A percentile compares a stretch with the other conserved stretches of the same genome.
phyloP scores from a whole-genome alignment of 2,888 invertebrate species.

The Julus scandinavius region DNA sequence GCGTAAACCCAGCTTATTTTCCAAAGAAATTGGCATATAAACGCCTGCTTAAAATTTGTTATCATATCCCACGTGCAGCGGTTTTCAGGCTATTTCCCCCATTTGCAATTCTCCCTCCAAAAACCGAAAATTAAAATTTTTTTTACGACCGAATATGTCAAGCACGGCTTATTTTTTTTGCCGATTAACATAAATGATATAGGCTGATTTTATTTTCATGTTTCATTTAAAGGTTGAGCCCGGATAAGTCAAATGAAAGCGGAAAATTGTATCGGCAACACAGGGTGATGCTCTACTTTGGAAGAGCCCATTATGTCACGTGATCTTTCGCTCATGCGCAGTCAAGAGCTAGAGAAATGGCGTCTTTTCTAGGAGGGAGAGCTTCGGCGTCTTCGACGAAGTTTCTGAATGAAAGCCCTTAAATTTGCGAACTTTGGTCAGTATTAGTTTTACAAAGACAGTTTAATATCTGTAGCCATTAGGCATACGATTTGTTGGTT shows the following conservation, averaged over 20 bases:
- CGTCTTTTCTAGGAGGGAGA: constrained; percentile 50
- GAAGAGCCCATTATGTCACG: constrained; percentile 33
- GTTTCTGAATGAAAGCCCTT: constrained; percentile 52
- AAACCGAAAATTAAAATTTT: not conserved
- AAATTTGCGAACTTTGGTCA: constrained; percentile 23
- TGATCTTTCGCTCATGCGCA: not conserved
- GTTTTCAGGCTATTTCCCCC: not conserved
- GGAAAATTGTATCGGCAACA: not conserved
- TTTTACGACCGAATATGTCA: not conserved
- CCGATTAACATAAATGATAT: not conserved
- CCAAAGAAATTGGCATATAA: not conserved
- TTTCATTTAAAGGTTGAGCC: not conserved
- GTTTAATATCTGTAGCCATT: constrained; percentile 6
- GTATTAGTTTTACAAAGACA: constrained; percentile 36
- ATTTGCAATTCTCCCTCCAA: not conserved
- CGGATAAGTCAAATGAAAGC: not conserved
- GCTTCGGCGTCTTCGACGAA: constrained; percentile 49
- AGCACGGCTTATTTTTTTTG: not conserved
- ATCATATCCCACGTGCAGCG: constrained; percentile 30
- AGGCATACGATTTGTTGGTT: not conserved
- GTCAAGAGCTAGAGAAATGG: constrained; percentile 46
- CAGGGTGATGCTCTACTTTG: not conserved
- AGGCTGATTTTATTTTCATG: not conserved
- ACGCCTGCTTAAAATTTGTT: not conserved
- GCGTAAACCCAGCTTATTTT: not conserved